A percentile compares a stretch with the other conserved stretches of the same genome.
phyloP scores from a whole-genome alignment of 2,888 invertebrate genomes.

The Atrina japonica region DNA sequence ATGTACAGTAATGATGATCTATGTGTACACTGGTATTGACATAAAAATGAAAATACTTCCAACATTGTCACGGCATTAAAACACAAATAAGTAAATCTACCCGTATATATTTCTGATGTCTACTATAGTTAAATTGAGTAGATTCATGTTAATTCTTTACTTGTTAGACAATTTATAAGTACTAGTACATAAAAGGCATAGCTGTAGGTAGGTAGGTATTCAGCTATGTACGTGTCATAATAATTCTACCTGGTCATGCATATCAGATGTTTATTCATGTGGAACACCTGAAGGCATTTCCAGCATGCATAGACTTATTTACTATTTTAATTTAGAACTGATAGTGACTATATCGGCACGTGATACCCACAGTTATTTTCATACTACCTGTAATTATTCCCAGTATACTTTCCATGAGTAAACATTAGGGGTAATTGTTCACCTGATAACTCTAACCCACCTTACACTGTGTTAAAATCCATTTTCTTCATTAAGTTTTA shows the following conservation, averaged over 20 bases:
- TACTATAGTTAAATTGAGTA: background rate
- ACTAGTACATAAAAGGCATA: constrained; percentile 3
- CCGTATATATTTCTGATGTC: background rate
- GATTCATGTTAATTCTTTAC: background rate
- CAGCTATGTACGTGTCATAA: constrained; percentile 9
- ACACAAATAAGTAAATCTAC: background rate
- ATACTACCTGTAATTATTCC: constrained; percentile 10
- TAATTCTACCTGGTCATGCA: constrained; percentile 19
- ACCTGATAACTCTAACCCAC: too few relatives aligned
- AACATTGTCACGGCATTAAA: too few relatives aligned
- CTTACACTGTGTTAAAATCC: too few relatives aligned
- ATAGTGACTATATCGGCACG: constrained; percentile 9
- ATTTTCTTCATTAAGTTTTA: too few relatives aligned
- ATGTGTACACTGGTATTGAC: too few relatives aligned
- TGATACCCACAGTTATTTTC: constrained; percentile 5
- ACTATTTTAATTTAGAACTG: background rate
- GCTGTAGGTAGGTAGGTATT: constrained; percentile 21
- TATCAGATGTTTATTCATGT: constrained; percentile 19
- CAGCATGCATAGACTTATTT: constrained; percentile 25
- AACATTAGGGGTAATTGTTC: constrained; percentile 7
- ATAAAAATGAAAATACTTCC: too few relatives aligned
- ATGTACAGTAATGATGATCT: too few relatives aligned
- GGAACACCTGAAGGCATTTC: constrained; percentile 21
- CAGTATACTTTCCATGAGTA: constrained; percentile 6
- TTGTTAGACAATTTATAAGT: constrained; percentile 6